A percentile compares a stretch with the other conserved stretches of the same genome.
Evolutionary conservation across 2,113 vertebrate species (phyloP).

Genomic region (Pelobates fuscus): DNA sequence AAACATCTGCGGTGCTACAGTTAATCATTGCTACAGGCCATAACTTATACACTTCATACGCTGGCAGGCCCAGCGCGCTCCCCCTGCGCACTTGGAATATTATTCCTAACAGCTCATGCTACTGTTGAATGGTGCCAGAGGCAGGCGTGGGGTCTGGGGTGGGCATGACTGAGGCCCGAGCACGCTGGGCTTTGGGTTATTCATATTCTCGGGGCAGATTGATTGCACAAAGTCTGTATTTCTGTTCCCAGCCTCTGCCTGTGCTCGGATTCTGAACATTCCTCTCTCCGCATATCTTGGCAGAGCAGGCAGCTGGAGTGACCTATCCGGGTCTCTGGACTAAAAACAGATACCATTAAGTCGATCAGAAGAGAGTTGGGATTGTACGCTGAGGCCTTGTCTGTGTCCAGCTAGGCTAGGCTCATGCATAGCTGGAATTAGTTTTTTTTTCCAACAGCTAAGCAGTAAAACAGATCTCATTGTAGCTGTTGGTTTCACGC

Average conservation of each 20-base stretch:
- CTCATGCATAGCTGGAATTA: background rate
- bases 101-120: background rate
- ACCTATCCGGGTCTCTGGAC: conserved; percentile 21
- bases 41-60: no score
- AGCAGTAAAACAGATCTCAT: no score
- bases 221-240: conserved; percentile 31
- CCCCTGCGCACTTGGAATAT: no score
- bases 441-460: no score
- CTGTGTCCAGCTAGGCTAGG: background rate
- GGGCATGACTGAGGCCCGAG: background rate
- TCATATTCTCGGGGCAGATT: conserved; percentile 31
- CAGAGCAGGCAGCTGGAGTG: conserved; percentile 21
- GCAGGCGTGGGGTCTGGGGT: background rate
- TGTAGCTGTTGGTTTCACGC: no score
- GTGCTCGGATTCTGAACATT: conserved; percentile 32
- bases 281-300: conserved; percentile 27
- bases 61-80: no score
- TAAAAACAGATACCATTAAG: conserved; percentile 43
- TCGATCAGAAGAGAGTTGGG: conserved; percentile 21
- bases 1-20: no score
- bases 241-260: conserved; percentile 32
- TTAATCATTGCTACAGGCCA: no score
- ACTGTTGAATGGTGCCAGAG: background rate
- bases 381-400: conserved; percentile 11
- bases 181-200: background rate